These are phyloP conservation scores for Drosophila affinis DNA, from an alignment of 2,888 invertebrate genomes.

Conservation along the genomic window DNA sequence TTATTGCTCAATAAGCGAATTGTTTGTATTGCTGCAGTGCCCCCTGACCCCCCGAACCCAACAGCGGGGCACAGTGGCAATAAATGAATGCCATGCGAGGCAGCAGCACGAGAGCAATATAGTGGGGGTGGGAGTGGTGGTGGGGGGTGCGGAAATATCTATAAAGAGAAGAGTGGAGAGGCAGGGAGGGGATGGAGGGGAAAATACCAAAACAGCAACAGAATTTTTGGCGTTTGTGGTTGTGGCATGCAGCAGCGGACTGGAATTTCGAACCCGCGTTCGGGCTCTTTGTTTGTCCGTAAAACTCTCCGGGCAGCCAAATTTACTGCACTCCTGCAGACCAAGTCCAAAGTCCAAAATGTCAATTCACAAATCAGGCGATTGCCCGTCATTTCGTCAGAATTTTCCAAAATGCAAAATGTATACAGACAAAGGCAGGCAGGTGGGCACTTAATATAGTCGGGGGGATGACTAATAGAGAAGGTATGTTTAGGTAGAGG, in stretches of 20 bases:
- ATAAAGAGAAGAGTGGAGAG: conserved; percentile 9
- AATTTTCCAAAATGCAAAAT: not conserved
- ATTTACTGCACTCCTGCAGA: conserved; percentile 44
- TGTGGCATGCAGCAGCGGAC: conserved; percentile 9
- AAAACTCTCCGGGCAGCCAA: conserved; percentile 30
- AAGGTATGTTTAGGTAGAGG: no score
- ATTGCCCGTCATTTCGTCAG: not conserved
- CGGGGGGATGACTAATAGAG: no score
- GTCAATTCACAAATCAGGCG: not conserved
- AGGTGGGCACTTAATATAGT: no score
- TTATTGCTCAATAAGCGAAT: conserved; percentile 58
- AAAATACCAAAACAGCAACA: conserved; percentile 10
- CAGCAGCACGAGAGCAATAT: not conserved
- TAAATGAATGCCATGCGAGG: conserved; percentile 49
- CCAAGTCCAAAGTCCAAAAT: not conserved
- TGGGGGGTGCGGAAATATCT: conserved; percentile 17
- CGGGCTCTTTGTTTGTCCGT: conserved; percentile 28
- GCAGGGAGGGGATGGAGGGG: no score
- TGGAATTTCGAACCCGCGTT: not conserved
- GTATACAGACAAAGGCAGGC: no score
- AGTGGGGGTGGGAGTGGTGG: not conserved
- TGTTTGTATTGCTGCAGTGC: conserved; percentile 49
- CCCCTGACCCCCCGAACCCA: not conserved
- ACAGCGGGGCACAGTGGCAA: conserved; percentile 28
- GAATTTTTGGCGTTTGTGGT: conserved; percentile 62